Evolutionary conservation across 2,888 invertebrate genomes (phyloP), one percentile per base, ranked within the genome.

Genomic region (Drosophila cognata): DNA sequence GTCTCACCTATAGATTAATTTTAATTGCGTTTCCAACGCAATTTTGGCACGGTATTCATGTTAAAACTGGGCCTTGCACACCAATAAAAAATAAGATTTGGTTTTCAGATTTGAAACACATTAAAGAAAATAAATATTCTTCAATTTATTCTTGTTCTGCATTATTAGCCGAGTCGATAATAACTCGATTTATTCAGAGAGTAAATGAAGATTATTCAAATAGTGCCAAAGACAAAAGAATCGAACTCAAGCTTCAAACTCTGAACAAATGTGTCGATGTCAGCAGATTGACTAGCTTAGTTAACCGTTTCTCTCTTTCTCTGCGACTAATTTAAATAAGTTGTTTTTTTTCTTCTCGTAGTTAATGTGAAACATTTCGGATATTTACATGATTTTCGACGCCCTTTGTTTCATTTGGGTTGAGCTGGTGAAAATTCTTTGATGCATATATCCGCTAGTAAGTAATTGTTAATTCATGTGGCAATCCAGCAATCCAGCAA

Each of bases 381-480:
- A 4, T 13, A 21, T 21, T 43, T 7, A 7, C 13, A 7, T 21
- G 43, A 21, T 46, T 46, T 46, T 25, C 16, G 25, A 8, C 4
- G 46, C 16, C 4, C 7, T 46, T 46, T 46, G 4, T 16, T 53
- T 10, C 10, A 4, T 7, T 28, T 35, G 10, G 2, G 46, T 31
- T 52, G 1, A 35, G 0, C 36, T 48, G 21, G 50, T 25, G 21
- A n/a, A 51, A 36, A n/a, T 31, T 35, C 58, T 43, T 35, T 51
- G 58, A 51, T 43, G 68, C 68, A 51, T 51, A 58, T 2, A 59
- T 70, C 70, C 70, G 70, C 48, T 38, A 16, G 51, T 64, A 48
- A 52, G 55, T 57, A 60, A 69, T 66, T 66, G 58, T 33, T 36
- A n/a, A 68, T 79, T 64, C 76, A 53, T 79, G 76, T 76, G 76